Evolutionary conservation across 1,140 invertebrate genomes (phyloP).

Genomic region (Mamestra configurata): DNA sequence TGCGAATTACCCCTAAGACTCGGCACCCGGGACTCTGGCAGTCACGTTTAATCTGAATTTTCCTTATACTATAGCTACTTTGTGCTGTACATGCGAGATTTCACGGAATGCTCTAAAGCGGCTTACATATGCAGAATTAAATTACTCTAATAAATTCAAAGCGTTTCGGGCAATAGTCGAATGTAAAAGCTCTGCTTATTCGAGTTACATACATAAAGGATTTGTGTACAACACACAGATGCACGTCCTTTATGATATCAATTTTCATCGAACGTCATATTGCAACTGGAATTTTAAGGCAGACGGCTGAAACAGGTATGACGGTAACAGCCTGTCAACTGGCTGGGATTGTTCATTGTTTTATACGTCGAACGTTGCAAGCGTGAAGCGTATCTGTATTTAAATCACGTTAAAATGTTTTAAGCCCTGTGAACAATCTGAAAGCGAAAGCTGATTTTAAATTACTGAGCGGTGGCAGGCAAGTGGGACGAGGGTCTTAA

Average conservation of each 20-base stretch:
- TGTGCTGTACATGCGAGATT: slow-evolving; percentile 62
- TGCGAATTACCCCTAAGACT: slow-evolving; percentile 78
- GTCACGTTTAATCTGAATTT: slow-evolving; percentile 79
- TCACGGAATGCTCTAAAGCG: slow-evolving; percentile 62
- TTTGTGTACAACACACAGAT: neutral
- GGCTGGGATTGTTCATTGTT: slow-evolving; percentile 41
- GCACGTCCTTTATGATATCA: slow-evolving; percentile 12
- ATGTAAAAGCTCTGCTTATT: slow-evolving; percentile 46
- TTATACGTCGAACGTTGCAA: slow-evolving; percentile 12
- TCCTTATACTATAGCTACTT: slow-evolving; percentile 66
- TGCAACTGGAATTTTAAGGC: neutral
- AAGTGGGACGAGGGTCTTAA: slow-evolving; percentile 71
- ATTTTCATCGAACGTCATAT: neutral
- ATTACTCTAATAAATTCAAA: slow-evolving; percentile 60
- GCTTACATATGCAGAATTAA: slow-evolving; percentile 65
- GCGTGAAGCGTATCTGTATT: slow-evolving; percentile 29
- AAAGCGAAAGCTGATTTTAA: slow-evolving; percentile 55
- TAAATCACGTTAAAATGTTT: slow-evolving; percentile 46
- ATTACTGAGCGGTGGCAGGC: slow-evolving; percentile 58
- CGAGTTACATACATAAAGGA: slow-evolving; percentile 14
- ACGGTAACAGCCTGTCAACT: slow-evolving; percentile 6
- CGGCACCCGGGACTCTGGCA: slow-evolving; percentile 59
- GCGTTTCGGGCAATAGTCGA: slow-evolving; percentile 54
- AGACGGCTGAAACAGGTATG: neutral
- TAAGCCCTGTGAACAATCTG: slow-evolving; percentile 27